Evolutionary conservation across 1,140 invertebrate genomes (phyloP).

Genomic region (Leguminivora glycinivorella): DNA sequence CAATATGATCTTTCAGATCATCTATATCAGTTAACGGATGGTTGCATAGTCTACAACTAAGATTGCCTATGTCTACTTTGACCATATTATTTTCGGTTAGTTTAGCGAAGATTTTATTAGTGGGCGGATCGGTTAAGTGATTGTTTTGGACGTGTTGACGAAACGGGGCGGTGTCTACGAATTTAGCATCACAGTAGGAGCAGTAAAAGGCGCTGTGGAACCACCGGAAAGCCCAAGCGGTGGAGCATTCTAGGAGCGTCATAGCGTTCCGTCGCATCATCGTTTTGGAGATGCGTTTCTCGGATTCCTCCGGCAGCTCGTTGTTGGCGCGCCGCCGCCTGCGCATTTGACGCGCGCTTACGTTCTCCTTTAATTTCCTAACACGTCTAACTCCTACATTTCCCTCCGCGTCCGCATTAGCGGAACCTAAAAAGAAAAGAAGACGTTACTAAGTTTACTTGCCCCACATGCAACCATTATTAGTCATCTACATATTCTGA

Average conservation of each 20-base stretch:
- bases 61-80: constrained; percentile 61
- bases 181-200: constrained; percentile 64
- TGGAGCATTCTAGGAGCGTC: constrained; percentile 63
- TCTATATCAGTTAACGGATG: constrained; percentile 48
- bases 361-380: constrained; percentile 69
- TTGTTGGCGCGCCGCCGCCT: constrained; percentile 66
- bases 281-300: constrained; percentile 63
- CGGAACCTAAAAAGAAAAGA: constrained; percentile 73
- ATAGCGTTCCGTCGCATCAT: constrained; percentile 71
- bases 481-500: not conserved
- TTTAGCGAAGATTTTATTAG: constrained; percentile 63
- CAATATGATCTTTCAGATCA: constrained; percentile 58
- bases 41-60: constrained; percentile 67
- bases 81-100: constrained; percentile 75
- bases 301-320: constrained; percentile 62
- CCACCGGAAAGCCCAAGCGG: constrained; percentile 70
- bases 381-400: constrained; percentile 46
- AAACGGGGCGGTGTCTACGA: constrained; percentile 50
- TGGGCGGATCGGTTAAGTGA: constrained; percentile 55
- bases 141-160: constrained; percentile 48
- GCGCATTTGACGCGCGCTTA: constrained; percentile 64
- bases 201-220: constrained; percentile 64
- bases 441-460: constrained; percentile 39
- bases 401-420: constrained; percentile 49
- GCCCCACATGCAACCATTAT: constrained; percentile 6